Base-by-base conservation (phyloP, 1,140 invertebrate genomes). In the Acromyrmex charruanus region DNA sequence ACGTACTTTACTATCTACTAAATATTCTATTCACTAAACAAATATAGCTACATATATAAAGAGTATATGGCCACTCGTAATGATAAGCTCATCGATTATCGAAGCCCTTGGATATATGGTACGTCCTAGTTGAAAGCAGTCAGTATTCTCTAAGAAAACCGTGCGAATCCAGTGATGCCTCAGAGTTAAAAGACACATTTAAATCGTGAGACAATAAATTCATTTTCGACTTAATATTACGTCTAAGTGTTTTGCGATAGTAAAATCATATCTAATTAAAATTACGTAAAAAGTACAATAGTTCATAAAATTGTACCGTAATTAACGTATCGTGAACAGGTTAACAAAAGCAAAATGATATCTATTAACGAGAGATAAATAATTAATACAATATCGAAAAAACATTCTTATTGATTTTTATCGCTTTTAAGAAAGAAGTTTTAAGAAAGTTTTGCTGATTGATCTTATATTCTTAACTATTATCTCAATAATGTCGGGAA, bases 71-170 rank as follows among this genome's bases (percentile, higher is more conserved):
- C 39, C 28, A n/a, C 21, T 28, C 35, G 35, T 55, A 71, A 59
- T 58, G 80, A 91, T 89, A 91, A 89, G 69, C 72, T 61, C 28
- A 94, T 94, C 86, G 94, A 94, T 94, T 94, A 92, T 91, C 86
- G 94, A 94, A 94, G 85, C 94, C 93, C 74, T 58, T 77, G 16
- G 12, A 18, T 55, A 55, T 21, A 21, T 21, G 21, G 21, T 21
- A 79, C 49, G 55, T 85, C n/a, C 69, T 59, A n/a, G 21, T 68
- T 55, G 71, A 84, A 86, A 88, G 59, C 77, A 66, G 31, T 16
- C 66, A 77, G 86, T 80, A 55, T 63, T 66, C 31, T 28, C 4
- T 12, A 31, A 44, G 85, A 84, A 77, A 87, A 55, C 59, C 44
- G 10, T 49, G 21, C 39, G 77, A 25, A n/a, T 44, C 12, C 53